Percentiles rank a stretch among this genome's conserved stretches.
Evolutionary conservation across 2,888 invertebrate genomes (phyloP).

Genomic region (Parapristionchus giblindavisi): DNA sequence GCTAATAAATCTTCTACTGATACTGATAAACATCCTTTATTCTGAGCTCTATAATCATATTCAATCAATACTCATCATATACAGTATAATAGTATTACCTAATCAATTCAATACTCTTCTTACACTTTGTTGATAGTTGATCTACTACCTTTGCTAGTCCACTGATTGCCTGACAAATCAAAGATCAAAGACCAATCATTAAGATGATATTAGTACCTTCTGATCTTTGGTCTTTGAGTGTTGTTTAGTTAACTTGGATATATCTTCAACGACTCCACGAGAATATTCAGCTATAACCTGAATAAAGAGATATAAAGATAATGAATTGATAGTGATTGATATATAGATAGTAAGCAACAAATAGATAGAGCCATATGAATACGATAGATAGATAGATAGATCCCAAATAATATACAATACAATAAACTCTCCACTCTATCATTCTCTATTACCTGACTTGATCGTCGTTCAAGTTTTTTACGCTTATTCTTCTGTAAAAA

Average conservation of each 20-base stretch:
- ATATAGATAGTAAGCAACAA: no score
- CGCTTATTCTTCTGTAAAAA: conserved; percentile 17
- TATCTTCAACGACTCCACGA: conserved; percentile 47
- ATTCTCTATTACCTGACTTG: conserved; percentile 8
- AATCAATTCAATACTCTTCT: conserved; percentile 66
- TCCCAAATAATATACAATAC: no score
- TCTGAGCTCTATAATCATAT: conserved; percentile 47
- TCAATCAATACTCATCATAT: no score
- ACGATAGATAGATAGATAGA: no score
- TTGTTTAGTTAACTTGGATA: conserved; percentile 42
- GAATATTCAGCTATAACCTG: conserved; percentile 43
- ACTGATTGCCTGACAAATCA: neutral
- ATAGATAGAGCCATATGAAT: no score
- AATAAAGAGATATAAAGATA: no score
- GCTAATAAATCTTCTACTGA: conserved; percentile 59
- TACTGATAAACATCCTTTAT: conserved; percentile 59
- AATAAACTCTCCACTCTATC: neutral
- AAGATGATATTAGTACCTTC: neutral
- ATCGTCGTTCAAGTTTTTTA: neutral
- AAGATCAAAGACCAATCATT: neutral
- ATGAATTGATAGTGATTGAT: neutral
- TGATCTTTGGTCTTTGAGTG: conserved; percentile 39
- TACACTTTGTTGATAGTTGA: conserved; percentile 66
- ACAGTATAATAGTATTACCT: conserved; percentile 44
- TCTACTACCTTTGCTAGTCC: conserved; percentile 61